These are phyloP conservation scores for Enoplosus armatus DNA, from an alignment of 2,797 vertebrate species.

Conservation along the genomic window DNA sequence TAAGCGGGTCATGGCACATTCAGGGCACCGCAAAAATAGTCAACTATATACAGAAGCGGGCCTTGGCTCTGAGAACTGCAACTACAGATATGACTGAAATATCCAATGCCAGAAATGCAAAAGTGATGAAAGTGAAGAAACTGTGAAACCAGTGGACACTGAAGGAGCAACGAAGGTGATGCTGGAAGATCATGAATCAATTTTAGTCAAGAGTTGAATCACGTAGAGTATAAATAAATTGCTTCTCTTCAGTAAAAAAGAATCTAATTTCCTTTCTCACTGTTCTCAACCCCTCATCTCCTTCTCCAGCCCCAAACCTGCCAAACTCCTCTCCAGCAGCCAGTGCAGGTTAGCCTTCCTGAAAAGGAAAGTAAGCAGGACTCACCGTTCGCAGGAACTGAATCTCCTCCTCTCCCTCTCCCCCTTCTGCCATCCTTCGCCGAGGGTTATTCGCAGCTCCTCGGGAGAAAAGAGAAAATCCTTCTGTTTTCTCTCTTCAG, in stretches of 20 bases:
- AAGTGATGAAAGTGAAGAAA: conserved; percentile 32
- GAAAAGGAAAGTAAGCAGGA: conserved; percentile 64
- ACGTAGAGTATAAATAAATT: neutral
- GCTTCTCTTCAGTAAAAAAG: neutral
- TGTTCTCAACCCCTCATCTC: conserved; percentile 13
- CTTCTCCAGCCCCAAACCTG: neutral
- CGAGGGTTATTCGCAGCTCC: conserved; percentile 84
- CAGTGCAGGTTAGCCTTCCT: conserved; percentile 36
- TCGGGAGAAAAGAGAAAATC: conserved; percentile 83
- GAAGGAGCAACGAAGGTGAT: conserved; percentile 15
- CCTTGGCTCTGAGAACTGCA: conserved; percentile 55
- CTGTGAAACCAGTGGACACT: neutral
- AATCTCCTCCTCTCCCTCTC: conserved; percentile 94
- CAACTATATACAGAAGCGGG: conserved; percentile 72
- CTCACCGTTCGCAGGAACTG: conserved; percentile 95
- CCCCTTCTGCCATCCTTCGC: conserved; percentile 92
- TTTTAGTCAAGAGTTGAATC: conserved; percentile 17
- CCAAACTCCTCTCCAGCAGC: conserved; percentile 27
- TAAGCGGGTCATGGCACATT: conserved; percentile 77
- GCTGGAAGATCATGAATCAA: conserved; percentile 1
- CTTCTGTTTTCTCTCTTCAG: conserved; percentile 72
- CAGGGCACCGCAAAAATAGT: conserved; percentile 75
- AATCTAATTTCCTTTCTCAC: neutral
- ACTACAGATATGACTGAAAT: conserved; percentile 51
- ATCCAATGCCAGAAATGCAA: conserved; percentile 17